Evolutionary conservation across 2,797 vertebrate genomes (phyloP).

Genomic region (Cynopterus sphinx): DNA sequence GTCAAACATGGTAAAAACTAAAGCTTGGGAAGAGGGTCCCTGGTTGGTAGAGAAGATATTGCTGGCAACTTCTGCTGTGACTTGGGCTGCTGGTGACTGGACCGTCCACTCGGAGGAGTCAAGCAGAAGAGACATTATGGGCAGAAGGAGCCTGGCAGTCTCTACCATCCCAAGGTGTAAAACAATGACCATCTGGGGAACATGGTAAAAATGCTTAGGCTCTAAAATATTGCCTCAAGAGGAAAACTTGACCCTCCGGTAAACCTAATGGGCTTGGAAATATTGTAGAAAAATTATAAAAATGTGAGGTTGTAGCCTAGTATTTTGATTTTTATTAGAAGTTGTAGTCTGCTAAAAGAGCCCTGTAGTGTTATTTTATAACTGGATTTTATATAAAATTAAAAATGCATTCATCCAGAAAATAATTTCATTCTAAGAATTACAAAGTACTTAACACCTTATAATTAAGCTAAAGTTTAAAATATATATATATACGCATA

Average conservation of each 20-base stretch:
- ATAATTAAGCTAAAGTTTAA: slow-evolving; percentile 43
- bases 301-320: neutral
- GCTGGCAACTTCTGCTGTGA: neutral
- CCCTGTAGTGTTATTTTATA: neutral
- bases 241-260: neutral
- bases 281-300: slow-evolving; percentile 2
- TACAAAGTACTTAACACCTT: slow-evolving; percentile 37
- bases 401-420: slow-evolving; percentile 39
- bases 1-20: neutral
- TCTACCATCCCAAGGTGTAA: neutral
- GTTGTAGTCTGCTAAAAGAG: neutral
- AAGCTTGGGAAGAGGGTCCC: neutral
- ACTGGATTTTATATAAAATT: slow-evolving; percentile 13
- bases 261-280: neutral
- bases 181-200: neutral
- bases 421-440: slow-evolving; percentile 42
- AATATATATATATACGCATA: neutral
- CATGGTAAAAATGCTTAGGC: neutral
- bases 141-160: neutral
- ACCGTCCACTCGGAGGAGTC: neutral
- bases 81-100: neutral
- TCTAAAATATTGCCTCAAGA: neutral
- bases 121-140: neutral
- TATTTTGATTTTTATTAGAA: neutral
- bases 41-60: neutral